Percentiles rank a stretch among this genome's conserved stretches.
These are phyloP conservation scores for Bombus soroeensis DNA, from an alignment of 1,140 invertebrate species.

Conservation along the genomic window DNA sequence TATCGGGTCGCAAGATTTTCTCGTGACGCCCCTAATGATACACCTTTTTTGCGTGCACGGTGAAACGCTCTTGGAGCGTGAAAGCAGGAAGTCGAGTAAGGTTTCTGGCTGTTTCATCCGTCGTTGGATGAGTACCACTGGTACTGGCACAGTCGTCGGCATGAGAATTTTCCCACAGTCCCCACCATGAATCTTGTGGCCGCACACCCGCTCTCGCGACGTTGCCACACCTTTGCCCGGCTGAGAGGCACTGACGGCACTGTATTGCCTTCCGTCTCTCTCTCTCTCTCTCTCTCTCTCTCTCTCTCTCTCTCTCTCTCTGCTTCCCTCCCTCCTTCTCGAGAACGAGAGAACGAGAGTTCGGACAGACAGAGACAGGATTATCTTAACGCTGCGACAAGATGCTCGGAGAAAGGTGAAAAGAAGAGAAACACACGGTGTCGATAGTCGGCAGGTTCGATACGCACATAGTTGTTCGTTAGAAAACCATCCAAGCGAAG, in stretches of 20 bases:
- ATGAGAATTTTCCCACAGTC: slow-evolving; percentile 83
- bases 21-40: slow-evolving; percentile 52
- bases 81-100: slow-evolving; percentile 71
- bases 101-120: neutral
- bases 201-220: slow-evolving; percentile 79
- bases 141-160: slow-evolving; percentile 74
- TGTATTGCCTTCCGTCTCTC: slow-evolving; percentile 43
- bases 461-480: neutral
- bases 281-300: too few species aligned
- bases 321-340: too few species aligned
- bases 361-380: slow-evolving; percentile 18
- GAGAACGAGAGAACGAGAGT: neutral
- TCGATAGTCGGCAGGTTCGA: neutral
- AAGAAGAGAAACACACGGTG: slow-evolving; percentile 16
- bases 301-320: too few species aligned
- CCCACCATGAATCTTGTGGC: slow-evolving; percentile 73
- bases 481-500: neutral
- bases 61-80: slow-evolving; percentile 70
- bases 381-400: neutral
- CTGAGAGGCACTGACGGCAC: slow-evolving; percentile 72
- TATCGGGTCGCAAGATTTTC: slow-evolving; percentile 29
- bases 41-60: slow-evolving; percentile 8
- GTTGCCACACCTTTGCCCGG: slow-evolving; percentile 79
- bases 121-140: slow-evolving; percentile 73
- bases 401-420: slow-evolving; percentile 43